Evolutionary conservation across 2,797 vertebrate genomes (phyloP).

Genomic region (Nannoperca australis): DNA sequence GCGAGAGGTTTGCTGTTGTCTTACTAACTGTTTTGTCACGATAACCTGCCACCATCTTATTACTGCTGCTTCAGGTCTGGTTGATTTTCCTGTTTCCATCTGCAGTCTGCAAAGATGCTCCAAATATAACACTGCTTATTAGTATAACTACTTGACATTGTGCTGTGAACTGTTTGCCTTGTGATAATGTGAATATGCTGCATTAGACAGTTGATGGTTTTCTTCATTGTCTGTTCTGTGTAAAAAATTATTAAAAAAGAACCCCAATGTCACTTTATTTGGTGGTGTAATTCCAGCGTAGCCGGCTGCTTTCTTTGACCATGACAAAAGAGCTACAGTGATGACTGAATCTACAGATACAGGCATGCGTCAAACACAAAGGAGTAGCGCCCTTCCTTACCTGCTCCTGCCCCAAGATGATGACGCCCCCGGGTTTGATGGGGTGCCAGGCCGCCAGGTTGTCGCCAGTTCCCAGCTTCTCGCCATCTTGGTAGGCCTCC

Average conservation of each 20-base stretch:
- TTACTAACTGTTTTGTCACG: slow-evolving; percentile 22
- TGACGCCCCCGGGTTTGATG: slow-evolving; percentile 95
- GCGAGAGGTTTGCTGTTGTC: slow-evolving; percentile 12
- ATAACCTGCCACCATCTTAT: slow-evolving; percentile 29
- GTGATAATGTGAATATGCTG: slow-evolving; percentile 2
- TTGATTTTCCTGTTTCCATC: slow-evolving; percentile 35
- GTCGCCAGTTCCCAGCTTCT: slow-evolving; percentile 92
- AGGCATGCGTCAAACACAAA: background rate
- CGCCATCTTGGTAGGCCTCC: slow-evolving; percentile 97
- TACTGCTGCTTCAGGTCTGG: slow-evolving; percentile 7
- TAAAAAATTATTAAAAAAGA: background rate
- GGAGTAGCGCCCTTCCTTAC: slow-evolving; percentile 70
- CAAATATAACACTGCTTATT: slow-evolving; percentile 26
- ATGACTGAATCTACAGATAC: background rate
- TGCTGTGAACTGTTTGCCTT: slow-evolving; percentile 24
- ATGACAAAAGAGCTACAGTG: background rate
- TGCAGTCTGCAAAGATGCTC: slow-evolving; percentile 17
- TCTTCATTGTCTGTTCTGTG: slow-evolving; percentile 8
- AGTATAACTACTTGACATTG: slow-evolving; percentile 38
- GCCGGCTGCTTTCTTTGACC: background rate
- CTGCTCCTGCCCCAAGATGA: slow-evolving; percentile 98
- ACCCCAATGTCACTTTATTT: background rate
- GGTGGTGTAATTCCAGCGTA: slow-evolving; percentile 5
- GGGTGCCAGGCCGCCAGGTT: slow-evolving; percentile 99
- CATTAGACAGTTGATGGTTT: background rate